Evolutionary conservation across 2,888 invertebrate species (phyloP).

Genomic region (Amblyteles armatorius): DNA sequence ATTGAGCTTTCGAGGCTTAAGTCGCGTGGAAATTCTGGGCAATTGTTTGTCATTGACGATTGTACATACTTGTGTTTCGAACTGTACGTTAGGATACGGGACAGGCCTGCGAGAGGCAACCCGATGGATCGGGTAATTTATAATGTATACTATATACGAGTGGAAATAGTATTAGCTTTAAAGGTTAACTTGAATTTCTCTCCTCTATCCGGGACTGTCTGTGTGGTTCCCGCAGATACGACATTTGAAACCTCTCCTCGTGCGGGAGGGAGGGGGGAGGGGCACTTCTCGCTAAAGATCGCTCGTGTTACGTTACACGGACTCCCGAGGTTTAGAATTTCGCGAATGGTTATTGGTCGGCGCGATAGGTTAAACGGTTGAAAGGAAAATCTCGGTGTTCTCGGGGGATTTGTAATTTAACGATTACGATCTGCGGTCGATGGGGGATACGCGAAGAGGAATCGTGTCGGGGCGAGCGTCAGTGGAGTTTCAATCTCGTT

Average conservation of each 20-base stretch:
- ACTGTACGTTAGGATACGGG: slow-evolving; percentile 19
- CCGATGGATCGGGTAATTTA: not conserved
- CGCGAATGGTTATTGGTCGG: slow-evolving; percentile 47
- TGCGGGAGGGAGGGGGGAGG: not conserved
- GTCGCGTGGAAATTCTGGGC: slow-evolving; percentile 23
- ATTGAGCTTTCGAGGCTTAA: slow-evolving; percentile 52
- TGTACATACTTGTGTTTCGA: slow-evolving; percentile 46
- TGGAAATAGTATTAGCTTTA: slow-evolving; percentile 5
- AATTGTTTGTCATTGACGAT: slow-evolving; percentile 22
- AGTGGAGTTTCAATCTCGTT: slow-evolving; percentile 54
- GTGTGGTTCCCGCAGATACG: slow-evolving; percentile 70
- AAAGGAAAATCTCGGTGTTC: not conserved
- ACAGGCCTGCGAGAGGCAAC: not conserved
- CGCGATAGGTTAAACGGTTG: slow-evolving; percentile 24
- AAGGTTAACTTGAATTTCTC: slow-evolving; percentile 65
- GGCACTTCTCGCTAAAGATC: slow-evolving; percentile 35
- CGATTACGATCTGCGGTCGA: slow-evolving; percentile 20
- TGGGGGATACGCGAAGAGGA: not conserved
- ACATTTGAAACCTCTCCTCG: slow-evolving; percentile 61
- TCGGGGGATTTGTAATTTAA: slow-evolving; percentile 28
- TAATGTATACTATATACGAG: slow-evolving; percentile 15
- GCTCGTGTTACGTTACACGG: slow-evolving; percentile 54
- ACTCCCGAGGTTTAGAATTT: slow-evolving; percentile 53
- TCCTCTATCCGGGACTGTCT: slow-evolving; percentile 40
- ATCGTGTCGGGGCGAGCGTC: not conserved